Conservation (phyloP, 2,113 vertebrate genomes). For the Sander lucioperca region DNA sequence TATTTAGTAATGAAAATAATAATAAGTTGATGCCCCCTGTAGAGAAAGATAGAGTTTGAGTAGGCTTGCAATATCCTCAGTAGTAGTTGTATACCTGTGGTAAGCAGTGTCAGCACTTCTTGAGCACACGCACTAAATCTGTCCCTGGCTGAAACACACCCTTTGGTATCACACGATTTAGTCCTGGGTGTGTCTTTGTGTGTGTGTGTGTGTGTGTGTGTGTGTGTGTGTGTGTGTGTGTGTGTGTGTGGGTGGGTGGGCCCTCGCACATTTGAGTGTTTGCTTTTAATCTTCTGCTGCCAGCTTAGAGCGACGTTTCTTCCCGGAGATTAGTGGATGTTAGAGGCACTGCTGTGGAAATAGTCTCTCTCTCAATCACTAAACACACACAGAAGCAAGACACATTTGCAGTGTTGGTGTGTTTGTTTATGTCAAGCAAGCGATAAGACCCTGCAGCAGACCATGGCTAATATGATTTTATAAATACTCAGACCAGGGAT, state of each 20-base stretch:
- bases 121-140: constrained; percentile 19
- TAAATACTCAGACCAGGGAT: constrained; percentile 44
- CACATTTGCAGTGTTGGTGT: constrained; percentile 45
- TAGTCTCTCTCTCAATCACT: constrained; percentile 56
- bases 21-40: not conserved
- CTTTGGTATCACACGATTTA: constrained; percentile 28
- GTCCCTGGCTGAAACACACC: constrained; percentile 28
- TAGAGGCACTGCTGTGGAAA: constrained; percentile 55
- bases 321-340: constrained; percentile 70
- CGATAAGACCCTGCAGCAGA: constrained; percentile 37
- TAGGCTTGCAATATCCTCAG: not conserved
- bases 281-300: constrained; percentile 72
- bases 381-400: constrained; percentile 45
- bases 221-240: constrained; percentile 21
- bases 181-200: constrained; percentile 42
- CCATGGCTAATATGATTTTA: constrained; percentile 50
- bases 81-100: not conserved
- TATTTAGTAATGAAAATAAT: not conserved
- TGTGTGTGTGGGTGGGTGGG: not conserved
- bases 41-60: not conserved
- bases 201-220: constrained; percentile 61
- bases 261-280: constrained; percentile 61
- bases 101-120: constrained; percentile 2
- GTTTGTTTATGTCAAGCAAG: constrained; percentile 51
- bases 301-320: constrained; percentile 66